phyloP scores from a whole-genome alignment of 1,140 invertebrate species.

The Neotoxoptera formosana region DNA sequence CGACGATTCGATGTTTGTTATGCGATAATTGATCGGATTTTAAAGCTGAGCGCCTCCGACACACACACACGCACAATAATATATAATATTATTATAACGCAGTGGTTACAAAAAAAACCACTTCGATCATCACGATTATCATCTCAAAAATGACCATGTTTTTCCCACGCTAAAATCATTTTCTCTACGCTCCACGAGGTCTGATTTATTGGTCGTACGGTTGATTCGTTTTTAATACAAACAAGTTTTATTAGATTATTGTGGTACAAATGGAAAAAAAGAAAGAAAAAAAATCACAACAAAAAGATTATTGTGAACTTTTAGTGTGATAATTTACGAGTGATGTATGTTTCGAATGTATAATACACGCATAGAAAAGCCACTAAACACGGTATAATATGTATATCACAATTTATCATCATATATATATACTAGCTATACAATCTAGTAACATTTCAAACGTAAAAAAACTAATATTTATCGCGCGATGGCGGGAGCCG shows the following conservation, averaged over 20 bases:
- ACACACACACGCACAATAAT: too few species aligned
- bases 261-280: neutral
- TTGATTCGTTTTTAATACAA: constrained; percentile 27
- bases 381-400: neutral
- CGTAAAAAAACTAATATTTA: neutral
- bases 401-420: neutral
- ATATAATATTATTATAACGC: neutral
- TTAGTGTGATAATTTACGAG: neutral
- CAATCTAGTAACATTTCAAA: neutral
- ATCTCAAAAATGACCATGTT: constrained; percentile 44
- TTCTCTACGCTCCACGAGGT: constrained; percentile 6
- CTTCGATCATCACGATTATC: constrained; percentile 31
- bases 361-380: neutral
- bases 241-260: constrained; percentile 27
- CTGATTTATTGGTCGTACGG: constrained; percentile 25
- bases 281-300: neutral
- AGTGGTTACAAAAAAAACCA: neutral
- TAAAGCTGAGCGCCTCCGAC: neutral
- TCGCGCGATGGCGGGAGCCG: neutral
- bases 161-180: constrained; percentile 46
- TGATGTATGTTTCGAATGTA: neutral
- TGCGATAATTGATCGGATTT: neutral
- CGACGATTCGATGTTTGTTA: neutral
- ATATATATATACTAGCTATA: too few species aligned
- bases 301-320: neutral